These are phyloP conservation scores for Ptilodon capucinus DNA, from an alignment of 2,888 invertebrate genomes.

Conservation along the genomic window DNA sequence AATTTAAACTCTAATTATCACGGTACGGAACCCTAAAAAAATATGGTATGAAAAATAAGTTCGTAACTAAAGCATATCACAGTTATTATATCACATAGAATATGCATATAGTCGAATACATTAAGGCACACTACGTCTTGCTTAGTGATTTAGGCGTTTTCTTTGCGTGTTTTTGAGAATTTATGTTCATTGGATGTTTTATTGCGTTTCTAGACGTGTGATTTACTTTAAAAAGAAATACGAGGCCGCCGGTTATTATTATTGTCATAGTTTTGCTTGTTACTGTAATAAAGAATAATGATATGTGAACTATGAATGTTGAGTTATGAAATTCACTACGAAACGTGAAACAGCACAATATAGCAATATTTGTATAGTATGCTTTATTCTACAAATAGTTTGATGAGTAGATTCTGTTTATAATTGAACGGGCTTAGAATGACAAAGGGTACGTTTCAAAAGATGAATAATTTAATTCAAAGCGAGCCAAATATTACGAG, in stretches of 20 bases:
- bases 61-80: background rate
- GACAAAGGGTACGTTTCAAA: conserved; percentile 23
- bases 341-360: background rate
- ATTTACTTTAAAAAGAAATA: conserved; percentile 30
- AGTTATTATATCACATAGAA: conserved; percentile 9
- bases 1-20: background rate
- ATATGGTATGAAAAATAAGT: no score
- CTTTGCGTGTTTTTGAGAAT: conserved; percentile 37
- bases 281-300: conserved; percentile 1
- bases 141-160: conserved; percentile 41
- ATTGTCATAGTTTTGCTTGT: conserved; percentile 7
- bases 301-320: background rate
- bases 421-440: conserved; percentile 22
- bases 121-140: conserved; percentile 18
- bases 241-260: conserved; percentile 16
- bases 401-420: conserved; percentile 18
- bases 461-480: conserved; percentile 34
- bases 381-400: conserved; percentile 23
- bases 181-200: conserved; percentile 60
- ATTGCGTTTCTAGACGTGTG: conserved; percentile 36
- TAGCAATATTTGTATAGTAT: background rate
- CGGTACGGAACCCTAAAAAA: background rate
- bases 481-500: conserved; percentile 19
- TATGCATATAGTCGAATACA: conserved; percentile 26
- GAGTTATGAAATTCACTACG: background rate